phyloP scores from a whole-genome alignment of 2,888 invertebrate genomes.

The Carpatolechia fugitivella region DNA sequence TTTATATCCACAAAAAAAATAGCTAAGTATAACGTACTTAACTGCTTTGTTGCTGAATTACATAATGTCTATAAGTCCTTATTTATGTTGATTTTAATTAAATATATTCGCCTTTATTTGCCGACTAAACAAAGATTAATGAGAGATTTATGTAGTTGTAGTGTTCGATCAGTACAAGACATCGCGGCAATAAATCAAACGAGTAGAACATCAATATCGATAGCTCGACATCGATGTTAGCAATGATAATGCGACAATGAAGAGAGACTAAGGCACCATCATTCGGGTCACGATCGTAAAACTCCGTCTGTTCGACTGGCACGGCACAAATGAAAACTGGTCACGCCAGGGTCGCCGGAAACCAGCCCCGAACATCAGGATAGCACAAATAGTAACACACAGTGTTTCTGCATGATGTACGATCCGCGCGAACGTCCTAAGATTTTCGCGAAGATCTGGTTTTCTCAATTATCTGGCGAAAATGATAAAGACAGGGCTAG shows the following conservation, averaged over 20 bases:
- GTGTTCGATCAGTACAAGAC: conserved; percentile 9
- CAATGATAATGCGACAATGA: conserved; percentile 37
- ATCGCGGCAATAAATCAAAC: conserved; percentile 8
- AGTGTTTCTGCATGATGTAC: too few species aligned
- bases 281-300: conserved; percentile 43
- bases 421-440: too few species aligned
- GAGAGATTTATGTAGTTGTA: neutral
- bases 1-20: too few species aligned
- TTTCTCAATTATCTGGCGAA: too few species aligned
- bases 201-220: neutral
- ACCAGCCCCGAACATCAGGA: conserved; percentile 14
- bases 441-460: too few species aligned
- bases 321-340: conserved; percentile 28
- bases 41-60: too few species aligned
- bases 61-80: too few species aligned
- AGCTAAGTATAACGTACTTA: too few species aligned
- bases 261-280: conserved; percentile 30
- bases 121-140: neutral
- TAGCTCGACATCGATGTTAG: conserved; percentile 3
- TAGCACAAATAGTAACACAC: conserved; percentile 1
- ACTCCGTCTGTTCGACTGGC: conserved; percentile 25
- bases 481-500: too few species aligned
- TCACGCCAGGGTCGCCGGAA: conserved; percentile 18
- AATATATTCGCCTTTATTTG: too few species aligned
- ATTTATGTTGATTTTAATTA: too few species aligned